These are phyloP conservation scores for Eristalis arbustorum DNA, from an alignment of 2,888 invertebrate species.

Conservation along the genomic window DNA sequence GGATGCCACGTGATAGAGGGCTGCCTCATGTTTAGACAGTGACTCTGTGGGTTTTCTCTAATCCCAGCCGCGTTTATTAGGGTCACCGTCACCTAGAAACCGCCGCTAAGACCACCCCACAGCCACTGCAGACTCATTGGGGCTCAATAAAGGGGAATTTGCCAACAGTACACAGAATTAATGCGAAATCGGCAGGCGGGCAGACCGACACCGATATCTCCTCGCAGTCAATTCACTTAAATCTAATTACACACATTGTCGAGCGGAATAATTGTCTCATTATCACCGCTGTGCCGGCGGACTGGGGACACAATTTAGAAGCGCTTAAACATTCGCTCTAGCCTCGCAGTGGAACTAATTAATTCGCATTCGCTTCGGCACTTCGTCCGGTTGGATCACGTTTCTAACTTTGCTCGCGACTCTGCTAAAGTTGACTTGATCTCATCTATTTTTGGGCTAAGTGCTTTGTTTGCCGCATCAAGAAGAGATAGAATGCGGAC, in stretches of 20 bases:
- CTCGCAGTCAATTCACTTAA: conserved; percentile 15
- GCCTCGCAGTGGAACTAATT: conserved; percentile 18
- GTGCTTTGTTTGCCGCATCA: conserved; percentile 23
- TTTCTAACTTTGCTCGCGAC: neutral
- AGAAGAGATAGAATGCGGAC: conserved; percentile 26
- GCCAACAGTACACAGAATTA: conserved; percentile 24
- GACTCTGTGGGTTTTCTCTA: neutral
- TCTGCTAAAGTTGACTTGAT: too few species aligned
- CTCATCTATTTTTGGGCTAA: conserved; percentile 10
- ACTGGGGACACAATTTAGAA: neutral
- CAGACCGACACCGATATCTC: neutral
- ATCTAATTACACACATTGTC: conserved; percentile 42
- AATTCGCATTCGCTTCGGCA: neutral
- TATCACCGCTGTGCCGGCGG: conserved; percentile 15
- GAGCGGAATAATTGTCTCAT: conserved; percentile 25
- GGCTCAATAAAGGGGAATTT: conserved; percentile 4
- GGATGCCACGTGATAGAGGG: neutral
- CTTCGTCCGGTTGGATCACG: neutral
- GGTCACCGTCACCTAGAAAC: conserved; percentile 39
- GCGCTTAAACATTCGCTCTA: neutral
- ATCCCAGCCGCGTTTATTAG: conserved; percentile 21
- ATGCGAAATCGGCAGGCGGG: conserved; percentile 33
- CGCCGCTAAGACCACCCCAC: neutral
- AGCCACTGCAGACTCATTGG: conserved; percentile 6
- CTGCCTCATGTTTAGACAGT: neutral